Percentiles rank a stretch among this genome's conserved stretches.
These are phyloP conservation scores for Oryctolagus cuniculus DNA, from an alignment of 2,113 vertebrate species.

Conservation along the genomic window mOryCun1.1 NC_091453.1:118217001-118217500, in stretches of 20 bases:
- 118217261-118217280: not conserved
- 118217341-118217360: not conserved
- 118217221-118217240: slow-evolving; percentile 37
- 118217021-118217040: slow-evolving; percentile 15
- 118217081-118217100: slow-evolving; percentile 33
- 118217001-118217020: slow-evolving; percentile 13
- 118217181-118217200: slow-evolving; percentile 28
- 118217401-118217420: not conserved
- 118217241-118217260: not conserved
- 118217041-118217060: slow-evolving; percentile 4
- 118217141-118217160: not conserved
- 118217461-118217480: not conserved
- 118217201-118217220: slow-evolving; percentile 39
- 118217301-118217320: not conserved
- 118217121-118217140: not conserved
- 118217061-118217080: slow-evolving; percentile 25
- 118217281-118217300: slow-evolving; percentile 7
- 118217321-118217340: not conserved
- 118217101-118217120: slow-evolving; percentile 30
- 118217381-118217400: not conserved
- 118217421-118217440: not conserved
- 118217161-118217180: not conserved
- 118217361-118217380: not conserved
- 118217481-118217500: not conserved
- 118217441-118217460: slow-evolving; percentile 36